phyloP scores from a whole-genome alignment of 2,888 invertebrate genomes.

The Lordiphosa fenestrarum region DNA sequence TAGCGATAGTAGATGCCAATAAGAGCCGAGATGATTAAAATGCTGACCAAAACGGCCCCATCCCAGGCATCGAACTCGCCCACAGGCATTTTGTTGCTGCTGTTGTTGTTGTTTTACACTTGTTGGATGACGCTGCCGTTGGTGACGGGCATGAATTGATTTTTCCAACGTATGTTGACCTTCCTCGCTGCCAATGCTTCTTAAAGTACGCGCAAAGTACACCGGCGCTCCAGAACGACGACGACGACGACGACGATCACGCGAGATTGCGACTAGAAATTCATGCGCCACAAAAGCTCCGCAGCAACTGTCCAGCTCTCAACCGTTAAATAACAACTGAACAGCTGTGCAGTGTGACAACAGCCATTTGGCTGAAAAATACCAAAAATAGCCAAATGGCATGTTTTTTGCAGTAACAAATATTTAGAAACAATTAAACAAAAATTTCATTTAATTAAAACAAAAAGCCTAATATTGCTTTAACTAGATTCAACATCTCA shows the following conservation, averaged over 20 bases:
- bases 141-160: slow-evolving; percentile 41
- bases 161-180: slow-evolving; percentile 52
- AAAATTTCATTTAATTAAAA: too few relatives aligned
- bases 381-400: too few relatives aligned
- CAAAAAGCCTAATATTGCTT: too few relatives aligned
- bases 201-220: slow-evolving; percentile 34
- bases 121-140: slow-evolving; percentile 3
- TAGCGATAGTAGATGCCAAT: slow-evolving; percentile 93
- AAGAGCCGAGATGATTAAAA: slow-evolving; percentile 86
- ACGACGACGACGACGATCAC: not conserved
- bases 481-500: too few relatives aligned
- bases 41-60: slow-evolving; percentile 87
- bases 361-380: too few relatives aligned
- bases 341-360: slow-evolving; percentile 5
- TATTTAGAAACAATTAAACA: too few relatives aligned
- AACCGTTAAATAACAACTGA: slow-evolving; percentile 57
- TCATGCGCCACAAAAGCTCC: not conserved
- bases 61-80: slow-evolving; percentile 85
- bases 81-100: slow-evolving; percentile 37
- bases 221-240: slow-evolving; percentile 8
- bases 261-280: slow-evolving; percentile 28
- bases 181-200: slow-evolving; percentile 52
- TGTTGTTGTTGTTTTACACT: slow-evolving; percentile 11
- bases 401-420: too few relatives aligned
- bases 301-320: slow-evolving; percentile 29